Conservation (phyloP, 2,113 vertebrate species). For the Hyaena hyaena region DNA sequence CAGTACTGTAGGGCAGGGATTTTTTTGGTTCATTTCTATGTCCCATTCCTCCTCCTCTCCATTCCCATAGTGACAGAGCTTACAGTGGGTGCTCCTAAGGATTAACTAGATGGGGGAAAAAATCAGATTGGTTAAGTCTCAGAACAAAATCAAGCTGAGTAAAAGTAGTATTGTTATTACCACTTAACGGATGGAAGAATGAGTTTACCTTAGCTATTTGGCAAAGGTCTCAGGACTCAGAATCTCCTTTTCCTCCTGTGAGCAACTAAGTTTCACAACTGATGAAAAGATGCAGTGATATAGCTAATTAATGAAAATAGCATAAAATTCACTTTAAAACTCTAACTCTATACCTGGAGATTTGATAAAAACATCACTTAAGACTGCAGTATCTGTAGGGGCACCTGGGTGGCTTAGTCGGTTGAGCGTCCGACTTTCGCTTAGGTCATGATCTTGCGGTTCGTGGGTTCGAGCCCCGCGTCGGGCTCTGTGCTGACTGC, state of each 20-base stretch:
- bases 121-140: not conserved
- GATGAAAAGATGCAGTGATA: not conserved
- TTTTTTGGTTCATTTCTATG: not conserved
- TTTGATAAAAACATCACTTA: conserved; percentile 3
- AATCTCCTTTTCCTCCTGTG: not conserved
- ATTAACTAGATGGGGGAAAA: not conserved
- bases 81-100: not conserved
- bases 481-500: too few species aligned
- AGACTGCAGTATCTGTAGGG: not conserved
- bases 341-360: conserved; percentile 41
- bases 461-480: too few species aligned
- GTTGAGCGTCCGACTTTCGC: too few species aligned
- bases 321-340: not conserved
- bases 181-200: not conserved
- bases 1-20: not conserved
- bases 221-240: not conserved
- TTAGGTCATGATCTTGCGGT: too few species aligned
- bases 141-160: not conserved
- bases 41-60: not conserved
- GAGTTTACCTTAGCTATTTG: not conserved
- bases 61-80: not conserved
- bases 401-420: too few species aligned
- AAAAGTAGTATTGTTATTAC: not conserved
- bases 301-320: not conserved
- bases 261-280: not conserved